Conservation (phyloP, 2,888 invertebrate genomes). For the Spicauda simplicius region DNA sequence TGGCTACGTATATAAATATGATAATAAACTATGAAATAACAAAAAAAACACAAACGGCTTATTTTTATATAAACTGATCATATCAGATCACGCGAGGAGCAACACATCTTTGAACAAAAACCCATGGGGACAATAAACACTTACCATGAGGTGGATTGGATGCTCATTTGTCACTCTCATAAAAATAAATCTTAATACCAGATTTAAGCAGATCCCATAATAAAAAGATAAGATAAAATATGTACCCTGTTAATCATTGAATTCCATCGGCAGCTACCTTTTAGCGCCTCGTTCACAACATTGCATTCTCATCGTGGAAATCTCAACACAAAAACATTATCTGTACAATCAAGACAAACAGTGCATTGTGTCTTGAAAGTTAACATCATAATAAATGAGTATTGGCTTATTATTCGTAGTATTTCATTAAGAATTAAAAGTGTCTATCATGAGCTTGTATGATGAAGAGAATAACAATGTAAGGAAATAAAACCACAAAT, state of each 20-base stretch:
- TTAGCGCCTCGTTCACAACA: constrained; percentile 1
- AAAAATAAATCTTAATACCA: neutral
- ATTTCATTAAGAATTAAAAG: constrained; percentile 11
- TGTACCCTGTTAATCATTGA: neutral
- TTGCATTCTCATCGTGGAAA: constrained; percentile 1
- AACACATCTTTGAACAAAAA: too few species aligned
- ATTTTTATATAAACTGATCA: too few species aligned
- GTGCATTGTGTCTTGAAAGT: constrained; percentile 1
- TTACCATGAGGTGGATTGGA: too few species aligned
- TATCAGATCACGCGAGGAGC: too few species aligned
- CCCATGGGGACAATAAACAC: too few species aligned
- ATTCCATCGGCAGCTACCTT: constrained; percentile 2
- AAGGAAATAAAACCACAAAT: constrained; percentile 9
- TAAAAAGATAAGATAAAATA: neutral
- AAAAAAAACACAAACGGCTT: too few species aligned
- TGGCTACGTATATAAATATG: too few species aligned
- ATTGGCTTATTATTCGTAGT: neutral
- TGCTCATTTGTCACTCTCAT: too few species aligned
- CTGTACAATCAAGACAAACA: constrained; percentile 21
- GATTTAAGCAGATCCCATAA: neutral
- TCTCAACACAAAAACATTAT: constrained; percentile 16
- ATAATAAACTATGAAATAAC: too few species aligned
- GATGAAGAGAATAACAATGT: constrained; percentile 2
- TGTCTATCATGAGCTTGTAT: constrained; percentile 8
- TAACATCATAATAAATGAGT: constrained; percentile 22